phyloP scores from a whole-genome alignment of 2,113 vertebrate species.

The Nycticorax nycticorax region DNA sequence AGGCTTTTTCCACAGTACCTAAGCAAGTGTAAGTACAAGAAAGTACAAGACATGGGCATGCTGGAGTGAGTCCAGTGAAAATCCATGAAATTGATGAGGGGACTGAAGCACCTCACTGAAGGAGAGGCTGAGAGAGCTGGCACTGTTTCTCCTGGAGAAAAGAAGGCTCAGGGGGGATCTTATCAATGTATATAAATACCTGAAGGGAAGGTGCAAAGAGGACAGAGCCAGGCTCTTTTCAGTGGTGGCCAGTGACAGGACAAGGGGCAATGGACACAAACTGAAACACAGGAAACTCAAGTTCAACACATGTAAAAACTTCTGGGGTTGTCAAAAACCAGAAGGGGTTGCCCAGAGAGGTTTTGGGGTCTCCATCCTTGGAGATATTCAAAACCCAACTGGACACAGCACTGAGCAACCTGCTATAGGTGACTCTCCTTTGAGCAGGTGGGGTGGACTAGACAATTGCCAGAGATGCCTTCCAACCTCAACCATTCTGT shows the following conservation, averaged over 20 bases:
- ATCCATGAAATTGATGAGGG: not conserved
- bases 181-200: not conserved
- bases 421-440: not conserved
- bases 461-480: not conserved
- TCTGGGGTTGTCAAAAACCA: not conserved
- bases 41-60: not conserved
- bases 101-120: not conserved
- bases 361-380: not conserved
- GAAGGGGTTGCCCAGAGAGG: not conserved
- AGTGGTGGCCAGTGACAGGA: not conserved
- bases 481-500: not conserved
- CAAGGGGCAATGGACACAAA: not conserved
- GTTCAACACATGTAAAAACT: not conserved
- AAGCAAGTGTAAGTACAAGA: not conserved
- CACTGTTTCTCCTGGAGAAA: not conserved
- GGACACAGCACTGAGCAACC: not conserved
- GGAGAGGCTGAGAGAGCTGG: not conserved
- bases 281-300: not conserved
- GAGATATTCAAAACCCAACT: not conserved
- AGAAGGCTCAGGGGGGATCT: not conserved
- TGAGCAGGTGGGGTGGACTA: not conserved
- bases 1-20: not conserved
- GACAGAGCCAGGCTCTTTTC: not conserved
- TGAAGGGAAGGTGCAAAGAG: not conserved
- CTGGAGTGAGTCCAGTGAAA: not conserved